Evolutionary conservation across 2,888 invertebrate species (phyloP).

Genomic region (Dynastes hyllus): DNA sequence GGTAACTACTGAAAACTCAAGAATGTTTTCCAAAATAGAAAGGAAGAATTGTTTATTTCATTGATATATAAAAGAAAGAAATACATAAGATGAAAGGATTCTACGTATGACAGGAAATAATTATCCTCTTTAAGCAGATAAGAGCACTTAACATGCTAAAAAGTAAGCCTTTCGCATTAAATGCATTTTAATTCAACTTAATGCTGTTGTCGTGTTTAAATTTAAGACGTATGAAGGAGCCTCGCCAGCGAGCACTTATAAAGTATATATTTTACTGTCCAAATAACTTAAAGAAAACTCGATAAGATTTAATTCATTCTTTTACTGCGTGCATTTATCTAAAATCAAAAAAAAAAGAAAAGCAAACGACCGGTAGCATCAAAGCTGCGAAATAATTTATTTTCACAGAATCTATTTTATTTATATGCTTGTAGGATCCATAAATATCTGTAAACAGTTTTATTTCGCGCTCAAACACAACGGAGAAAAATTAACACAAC

Average conservation of each 20-base stretch:
- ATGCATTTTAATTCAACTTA: slow-evolving; percentile 6
- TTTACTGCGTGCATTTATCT: neutral
- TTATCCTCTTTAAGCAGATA: slow-evolving; percentile 8
- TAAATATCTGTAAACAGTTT: slow-evolving; percentile 11
- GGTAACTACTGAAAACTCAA: too few species aligned
- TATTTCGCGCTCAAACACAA: neutral
- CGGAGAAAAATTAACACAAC: slow-evolving; percentile 8
- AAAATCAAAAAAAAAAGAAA: neutral
- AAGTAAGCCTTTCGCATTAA: neutral
- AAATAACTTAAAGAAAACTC: neutral
- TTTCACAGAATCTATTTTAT: slow-evolving; percentile 4
- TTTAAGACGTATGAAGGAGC: neutral
- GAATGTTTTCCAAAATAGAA: too few species aligned
- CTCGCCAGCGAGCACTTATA: neutral
- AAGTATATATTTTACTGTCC: neutral
- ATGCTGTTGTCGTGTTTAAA: neutral
- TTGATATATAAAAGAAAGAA: neutral
- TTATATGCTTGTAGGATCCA: neutral
- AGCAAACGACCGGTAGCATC: neutral
- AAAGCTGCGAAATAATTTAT: slow-evolving; percentile 17
- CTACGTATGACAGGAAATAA: neutral
- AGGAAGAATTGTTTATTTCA: neutral
- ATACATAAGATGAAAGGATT: neutral
- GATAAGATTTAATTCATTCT: slow-evolving; percentile 15
- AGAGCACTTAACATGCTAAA: neutral